Evolutionary conservation across 2,113 vertebrate species (phyloP), one percentile per base, ranked within the genome.

Genomic region (Haemorhous mexicanus): DNA sequence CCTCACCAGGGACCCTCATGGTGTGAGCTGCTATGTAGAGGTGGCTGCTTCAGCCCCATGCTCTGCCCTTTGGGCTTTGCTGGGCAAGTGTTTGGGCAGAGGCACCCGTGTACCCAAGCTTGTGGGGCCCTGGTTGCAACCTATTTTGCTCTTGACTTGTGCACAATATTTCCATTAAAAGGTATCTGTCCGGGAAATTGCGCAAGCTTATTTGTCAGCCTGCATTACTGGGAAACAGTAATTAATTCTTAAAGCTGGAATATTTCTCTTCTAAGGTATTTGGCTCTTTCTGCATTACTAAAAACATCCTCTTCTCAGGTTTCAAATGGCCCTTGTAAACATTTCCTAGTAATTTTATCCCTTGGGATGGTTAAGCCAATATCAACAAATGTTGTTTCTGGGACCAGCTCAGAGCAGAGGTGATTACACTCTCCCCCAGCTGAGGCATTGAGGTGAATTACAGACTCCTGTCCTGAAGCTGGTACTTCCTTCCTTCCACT

Each of bases 211-310:
- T 90, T 93, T 95, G 52, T 77, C 78, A 84, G 43, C 67, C 50
- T 85, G 46, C 76, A 20, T 74, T 95, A 93, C 77, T 91, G 23
- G 44, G 70, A 96, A 96, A 39, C 0, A 0, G 55, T 91, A 89
- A 94, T 96, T 93, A 93, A 84, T 97, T 82, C 91, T 88, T 72
- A 62, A 92, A 93, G 90, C 55, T 78, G 63, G 30, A 77, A 49
- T 93, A 50, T 90, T 90, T 95, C 0, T 88, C 52, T 91, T 91
- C 52, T 58, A 88, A 96, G 47, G 32, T 69, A 83, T 90, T 93
- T 95, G 86, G 69, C 78, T 67, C 72, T 78, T 75, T 91, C 30
- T 27, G 26, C 27, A 9, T 73, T 75, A 76, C 33, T 69, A 58
- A 90, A 94, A 94, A 84, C 61, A 72, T 90, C 73, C 35, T 72